A percentile compares a stretch with the other conserved stretches of the same genome.
Evolutionary conservation across 2,113 vertebrate species (phyloP).

Genomic region (Steatornis caripensis): DNA sequence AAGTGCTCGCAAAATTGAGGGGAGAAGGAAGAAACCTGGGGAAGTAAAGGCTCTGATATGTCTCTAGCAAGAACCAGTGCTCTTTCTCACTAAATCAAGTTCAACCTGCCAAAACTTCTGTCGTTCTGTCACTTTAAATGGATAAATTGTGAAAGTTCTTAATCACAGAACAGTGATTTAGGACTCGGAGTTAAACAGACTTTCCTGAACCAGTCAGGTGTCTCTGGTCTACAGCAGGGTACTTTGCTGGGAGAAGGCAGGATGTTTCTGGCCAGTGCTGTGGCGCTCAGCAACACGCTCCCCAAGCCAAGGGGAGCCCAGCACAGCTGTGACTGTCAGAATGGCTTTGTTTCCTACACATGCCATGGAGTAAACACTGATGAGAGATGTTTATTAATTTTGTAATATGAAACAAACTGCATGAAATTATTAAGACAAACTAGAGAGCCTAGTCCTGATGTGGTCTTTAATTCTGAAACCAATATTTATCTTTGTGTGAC

Average conservation of each 20-base stretch:
- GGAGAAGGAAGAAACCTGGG: not conserved
- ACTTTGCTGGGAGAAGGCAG: not conserved
- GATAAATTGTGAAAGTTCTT: not conserved
- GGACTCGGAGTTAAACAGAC: not conserved
- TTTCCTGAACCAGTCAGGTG: not conserved
- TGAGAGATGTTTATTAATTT: not conserved
- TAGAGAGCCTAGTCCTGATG: not conserved
- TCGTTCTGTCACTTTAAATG: not conserved
- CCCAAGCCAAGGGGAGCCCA: not conserved
- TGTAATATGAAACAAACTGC: not conserved
- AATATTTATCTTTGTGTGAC: not conserved
- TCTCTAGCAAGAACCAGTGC: rapidly evolving
- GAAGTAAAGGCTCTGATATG: not conserved
- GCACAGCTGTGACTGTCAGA: not conserved
- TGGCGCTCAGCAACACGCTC: not conserved
- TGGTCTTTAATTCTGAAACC: not conserved
- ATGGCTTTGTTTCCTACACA: not conserved
- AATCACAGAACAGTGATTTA: not conserved
- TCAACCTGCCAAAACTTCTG: not conserved
- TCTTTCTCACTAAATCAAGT: not conserved
- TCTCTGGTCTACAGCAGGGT: not conserved
- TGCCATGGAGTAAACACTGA: not conserved
- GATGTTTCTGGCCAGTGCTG: not conserved
- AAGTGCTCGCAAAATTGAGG: not conserved
- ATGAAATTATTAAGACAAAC: not conserved